Percentiles rank a stretch among this genome's conserved stretches.
phyloP scores from a whole-genome alignment of 2,797 vertebrate genomes.

The Crocidura indochinensis region DNA sequence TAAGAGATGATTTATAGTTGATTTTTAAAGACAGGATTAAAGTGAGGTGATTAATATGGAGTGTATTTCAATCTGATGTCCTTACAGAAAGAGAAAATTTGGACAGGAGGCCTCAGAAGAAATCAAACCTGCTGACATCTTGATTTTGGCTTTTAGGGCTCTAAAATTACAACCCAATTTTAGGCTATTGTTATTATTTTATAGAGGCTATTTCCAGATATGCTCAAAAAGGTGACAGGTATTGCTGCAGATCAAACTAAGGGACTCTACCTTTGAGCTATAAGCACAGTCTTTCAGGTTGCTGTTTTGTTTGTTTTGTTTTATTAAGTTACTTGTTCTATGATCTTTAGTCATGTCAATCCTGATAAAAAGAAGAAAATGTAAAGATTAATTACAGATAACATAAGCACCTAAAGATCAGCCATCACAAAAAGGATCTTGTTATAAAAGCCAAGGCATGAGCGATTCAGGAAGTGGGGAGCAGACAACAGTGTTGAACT shows the following conservation, averaged over 20 bases:
- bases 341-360: too few relatives aligned
- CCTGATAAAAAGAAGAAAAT: too few relatives aligned
- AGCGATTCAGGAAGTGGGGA: neutral
- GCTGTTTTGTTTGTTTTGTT: too few relatives aligned
- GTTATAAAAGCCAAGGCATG: neutral
- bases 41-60: neutral
- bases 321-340: too few relatives aligned
- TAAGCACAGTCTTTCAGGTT: too few relatives aligned
- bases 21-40: conserved; percentile 10
- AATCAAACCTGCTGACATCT: neutral
- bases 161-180: neutral
- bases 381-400: too few relatives aligned
- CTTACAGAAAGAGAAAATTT: neutral
- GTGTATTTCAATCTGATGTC: neutral
- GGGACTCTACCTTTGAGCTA: too few relatives aligned
- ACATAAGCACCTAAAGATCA: too few relatives aligned
- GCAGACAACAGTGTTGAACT: neutral
- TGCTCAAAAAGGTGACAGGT: too few relatives aligned
- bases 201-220: too few relatives aligned
- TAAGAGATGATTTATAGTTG: neutral
- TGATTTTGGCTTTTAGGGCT: neutral
- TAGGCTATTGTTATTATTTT: too few relatives aligned
- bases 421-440: neutral
- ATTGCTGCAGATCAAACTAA: too few relatives aligned
- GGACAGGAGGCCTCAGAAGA: neutral